phyloP scores from a whole-genome alignment of 2,888 invertebrate species.

The Uloborus plumipes region DNA sequence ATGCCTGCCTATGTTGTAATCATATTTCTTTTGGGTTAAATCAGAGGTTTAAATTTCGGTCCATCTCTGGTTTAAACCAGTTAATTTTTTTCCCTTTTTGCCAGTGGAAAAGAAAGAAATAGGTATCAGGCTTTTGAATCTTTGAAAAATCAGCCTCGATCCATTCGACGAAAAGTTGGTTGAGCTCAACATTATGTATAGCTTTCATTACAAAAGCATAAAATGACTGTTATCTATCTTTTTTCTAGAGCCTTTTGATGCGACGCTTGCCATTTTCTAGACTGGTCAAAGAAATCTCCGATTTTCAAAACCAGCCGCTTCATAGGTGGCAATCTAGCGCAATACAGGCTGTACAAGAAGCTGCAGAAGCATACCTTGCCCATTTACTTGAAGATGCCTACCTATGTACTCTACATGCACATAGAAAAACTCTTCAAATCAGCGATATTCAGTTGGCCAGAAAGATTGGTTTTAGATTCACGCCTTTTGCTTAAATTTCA shows the following conservation, averaged over 20 bases:
- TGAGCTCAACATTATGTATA: no score
- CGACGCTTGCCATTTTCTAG: background rate
- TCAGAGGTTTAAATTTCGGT: no score
- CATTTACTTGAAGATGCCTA: conserved; percentile 2
- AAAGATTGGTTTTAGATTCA: background rate
- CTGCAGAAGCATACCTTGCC: background rate
- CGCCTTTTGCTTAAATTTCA: no score
- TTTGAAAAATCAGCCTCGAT: no score
- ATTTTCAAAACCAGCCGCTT: rapidly evolving
- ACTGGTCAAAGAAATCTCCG: background rate
- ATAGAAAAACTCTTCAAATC: background rate
- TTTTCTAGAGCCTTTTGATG: background rate
- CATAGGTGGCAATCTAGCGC: background rate
- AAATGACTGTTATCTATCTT: background rate
- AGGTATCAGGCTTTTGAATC: no score
- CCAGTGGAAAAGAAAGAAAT: no score
- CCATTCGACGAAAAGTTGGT: no score
- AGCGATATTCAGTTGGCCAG: background rate
- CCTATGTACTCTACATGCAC: background rate
- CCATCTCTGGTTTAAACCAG: no score
- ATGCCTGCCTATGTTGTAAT: no score
- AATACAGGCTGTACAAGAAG: conserved; percentile 5
- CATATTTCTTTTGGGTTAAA: no score
- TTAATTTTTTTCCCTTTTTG: no score
- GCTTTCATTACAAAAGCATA: no score